Base-by-base conservation (phyloP, 2,888 invertebrate genomes). In the Pomacea canaliculata region DNA sequence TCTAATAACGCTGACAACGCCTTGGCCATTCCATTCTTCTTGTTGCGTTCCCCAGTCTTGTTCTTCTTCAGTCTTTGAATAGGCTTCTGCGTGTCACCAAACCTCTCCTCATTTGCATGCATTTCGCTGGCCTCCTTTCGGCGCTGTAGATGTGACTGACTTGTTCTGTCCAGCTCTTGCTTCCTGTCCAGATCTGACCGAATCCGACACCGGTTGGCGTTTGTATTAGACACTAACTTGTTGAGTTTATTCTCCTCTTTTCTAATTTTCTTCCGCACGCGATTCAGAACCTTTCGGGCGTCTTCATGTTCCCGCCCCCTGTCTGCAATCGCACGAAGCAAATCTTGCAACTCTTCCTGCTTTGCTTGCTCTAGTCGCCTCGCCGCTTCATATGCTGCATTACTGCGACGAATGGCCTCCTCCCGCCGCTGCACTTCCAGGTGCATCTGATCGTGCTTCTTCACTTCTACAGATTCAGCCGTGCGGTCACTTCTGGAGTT, bases 301-400 rank as follows among this genome's bases (percentile, higher is more conserved):
- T 86, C 85, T 70, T 85, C 83, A 73, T 85, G 86, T 71, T 86
- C 86, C 10, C 81, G 75, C n/a, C 85, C 85, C 37, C 85, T 83
- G 67, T 86, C 84, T 23, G 85, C 83, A 73, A 87, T 81, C 16
- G 81, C 79, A 19, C 83, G 79, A 48, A 84, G 73, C 62, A 87
- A 77, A 70, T 85, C 84, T 70, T 86, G 85, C 49, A 87, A 75
- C 76, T 88, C 85, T 7, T 85, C 81, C 67, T 86, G 85, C 71
- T 86, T 84, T 48, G 78, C 79, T 48, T 82, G 82, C 76, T 87
- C 85, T 76, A 86, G 87, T 46, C 83, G 78, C 10, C 66, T 16
- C n/a, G 76, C 74, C 23, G 86, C 87, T 59, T 88, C 86, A 56
- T 83, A 83, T 13, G 83, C 77, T 7, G 82, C 66, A 12, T 83